Evolutionary conservation across 2,797 vertebrate genomes (phyloP).

Genomic region (Lycodopsis pacificus): DNA sequence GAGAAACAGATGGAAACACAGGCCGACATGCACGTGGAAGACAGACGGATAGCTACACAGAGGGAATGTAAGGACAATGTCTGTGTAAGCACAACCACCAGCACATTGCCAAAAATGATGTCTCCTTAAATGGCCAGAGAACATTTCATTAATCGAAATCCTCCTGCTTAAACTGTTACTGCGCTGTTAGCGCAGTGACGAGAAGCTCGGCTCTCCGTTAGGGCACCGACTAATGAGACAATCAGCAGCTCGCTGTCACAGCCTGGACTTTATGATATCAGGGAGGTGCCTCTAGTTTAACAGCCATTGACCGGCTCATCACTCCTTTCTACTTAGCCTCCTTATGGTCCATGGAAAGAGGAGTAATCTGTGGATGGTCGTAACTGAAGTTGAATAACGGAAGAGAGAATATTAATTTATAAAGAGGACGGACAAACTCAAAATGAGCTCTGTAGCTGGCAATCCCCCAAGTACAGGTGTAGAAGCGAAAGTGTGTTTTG

Average conservation of each 20-base stretch:
- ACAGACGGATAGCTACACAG: background rate
- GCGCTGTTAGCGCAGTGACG: slow-evolving; percentile 22
- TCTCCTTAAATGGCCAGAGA: slow-evolving; percentile 22
- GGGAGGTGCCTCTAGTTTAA: slow-evolving; percentile 46
- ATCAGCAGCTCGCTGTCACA: slow-evolving; percentile 45
- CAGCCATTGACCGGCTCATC: slow-evolving; percentile 49
- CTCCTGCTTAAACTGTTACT: slow-evolving; percentile 35
- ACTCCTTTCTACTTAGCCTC: slow-evolving; percentile 31
- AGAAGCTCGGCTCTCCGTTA: slow-evolving; percentile 24
- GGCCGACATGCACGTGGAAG: background rate
- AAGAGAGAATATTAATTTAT: slow-evolving; percentile 6
- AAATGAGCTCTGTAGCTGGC: background rate
- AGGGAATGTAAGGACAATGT: background rate
- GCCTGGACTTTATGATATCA: slow-evolving; percentile 51
- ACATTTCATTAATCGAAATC: slow-evolving; percentile 30
- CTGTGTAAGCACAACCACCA: background rate
- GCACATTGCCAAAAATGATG: background rate
- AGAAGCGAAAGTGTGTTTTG: background rate
- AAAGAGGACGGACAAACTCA: background rate
- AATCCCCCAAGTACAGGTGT: background rate
- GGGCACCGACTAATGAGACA: slow-evolving; percentile 48
- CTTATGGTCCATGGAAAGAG: slow-evolving; percentile 19
- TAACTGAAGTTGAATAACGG: slow-evolving; percentile 14
- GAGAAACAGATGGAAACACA: background rate
- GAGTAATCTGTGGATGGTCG: background rate